Evolutionary conservation across 2,888 invertebrate genomes (phyloP).

Genomic region (Lymantria monacha): DNA sequence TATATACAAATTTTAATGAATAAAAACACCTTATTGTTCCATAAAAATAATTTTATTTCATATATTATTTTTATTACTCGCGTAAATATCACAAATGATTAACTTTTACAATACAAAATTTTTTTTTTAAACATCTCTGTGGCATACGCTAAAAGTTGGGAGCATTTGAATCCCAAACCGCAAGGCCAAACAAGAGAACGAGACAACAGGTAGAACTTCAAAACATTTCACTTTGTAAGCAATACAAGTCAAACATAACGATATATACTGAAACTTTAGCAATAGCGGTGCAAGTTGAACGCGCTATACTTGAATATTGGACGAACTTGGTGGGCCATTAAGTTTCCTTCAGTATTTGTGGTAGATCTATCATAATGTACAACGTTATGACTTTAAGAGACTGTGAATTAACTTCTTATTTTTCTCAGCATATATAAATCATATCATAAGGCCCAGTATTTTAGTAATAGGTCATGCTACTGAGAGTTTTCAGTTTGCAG

Average conservation of each 20-base stretch:
- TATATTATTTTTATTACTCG: too few species aligned
- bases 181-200: not conserved
- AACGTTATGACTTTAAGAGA: not conserved
- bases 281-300: conserved; percentile 22
- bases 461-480: too few species aligned
- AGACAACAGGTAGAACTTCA: conserved; percentile 4
- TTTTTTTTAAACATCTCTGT: too few species aligned
- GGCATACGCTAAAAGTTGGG: not conserved
- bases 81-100: too few species aligned
- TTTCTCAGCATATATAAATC: too few species aligned
- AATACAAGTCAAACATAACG: conserved; percentile 11
- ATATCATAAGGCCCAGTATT: too few species aligned
- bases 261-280: conserved; percentile 15
- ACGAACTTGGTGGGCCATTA: not conserved
- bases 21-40: too few species aligned
- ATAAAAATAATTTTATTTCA: too few species aligned
- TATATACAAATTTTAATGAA: too few species aligned
- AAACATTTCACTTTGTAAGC: conserved; percentile 5
- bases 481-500: too few species aligned
- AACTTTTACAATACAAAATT: too few species aligned
- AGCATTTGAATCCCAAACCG: not conserved
- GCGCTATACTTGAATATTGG: conserved; percentile 13
- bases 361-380: not conserved
- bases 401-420: too few species aligned
- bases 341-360: not conserved